Base-by-base conservation (phyloP, 2,888 invertebrate genomes). In the Melanostoma mellinum region DNA sequence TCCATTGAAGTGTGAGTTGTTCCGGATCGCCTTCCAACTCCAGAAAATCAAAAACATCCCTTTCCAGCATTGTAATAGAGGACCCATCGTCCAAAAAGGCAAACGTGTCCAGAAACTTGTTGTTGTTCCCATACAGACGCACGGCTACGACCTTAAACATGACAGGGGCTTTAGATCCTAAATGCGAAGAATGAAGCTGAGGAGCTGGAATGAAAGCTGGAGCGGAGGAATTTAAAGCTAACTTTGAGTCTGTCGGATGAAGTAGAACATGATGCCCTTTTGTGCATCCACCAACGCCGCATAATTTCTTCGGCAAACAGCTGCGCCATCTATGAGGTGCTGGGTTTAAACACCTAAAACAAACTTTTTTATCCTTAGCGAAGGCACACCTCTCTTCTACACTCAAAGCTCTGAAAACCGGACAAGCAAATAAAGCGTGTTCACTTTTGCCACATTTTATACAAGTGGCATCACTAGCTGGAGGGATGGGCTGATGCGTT, bases 1-100 rank as follows among this genome's bases (percentile, higher is more conserved):
- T 74, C 74, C 67, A 74, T 8, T 55, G 74, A 5, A 74, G 36
- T 2, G 48, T 58, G 8, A 74, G 33, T 1, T 38, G 10, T 40
- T 74, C 65, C 2, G 65, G 20, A 5, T 53, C 46, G 5, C 69
- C 20, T 20, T 20, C 20, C 20, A 20, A 20, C 20, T 20, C 20
- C 20, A 20, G 20, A 20, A 20, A 20, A 20, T 20, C 20, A 20
- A 20, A 20, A 20, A 20, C 20, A 20, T 20, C 20, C 20, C 20
- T 20, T 20, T 20, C 20, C 20, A 69, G 3, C 69, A 56, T 69
- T 5, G 69, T 69, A 8, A 69, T 48, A 2, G 38, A 10, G 0
- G 40, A 69, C 6, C 56, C 56, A 33, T 71, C 71, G 20, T 71
- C 71, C 32, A 60, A 53, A n/a, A 71, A 42, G 5, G 60, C 58